A percentile compares a stretch with the other conserved stretches of the same genome.
Conservation (phyloP, 2,113 vertebrate species). For the Eptesicus fuscus region DNA sequence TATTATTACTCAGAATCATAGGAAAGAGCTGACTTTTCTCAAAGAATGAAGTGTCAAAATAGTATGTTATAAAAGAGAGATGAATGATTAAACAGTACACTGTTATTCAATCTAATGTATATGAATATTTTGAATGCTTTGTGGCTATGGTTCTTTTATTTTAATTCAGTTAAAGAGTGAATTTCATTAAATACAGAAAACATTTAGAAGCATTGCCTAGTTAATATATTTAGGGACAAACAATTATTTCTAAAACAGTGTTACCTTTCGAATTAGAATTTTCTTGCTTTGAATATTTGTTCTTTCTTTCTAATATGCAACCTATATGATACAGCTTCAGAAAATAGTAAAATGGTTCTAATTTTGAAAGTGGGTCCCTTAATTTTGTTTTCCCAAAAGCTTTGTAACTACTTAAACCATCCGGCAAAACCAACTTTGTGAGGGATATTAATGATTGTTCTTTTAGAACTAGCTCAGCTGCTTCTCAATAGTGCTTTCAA, state of each 20-base stretch:
- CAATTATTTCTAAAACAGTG: neutral
- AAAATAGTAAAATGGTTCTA: neutral
- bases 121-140: neutral
- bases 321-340: neutral
- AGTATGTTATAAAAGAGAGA: neutral
- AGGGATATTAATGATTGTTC: neutral
- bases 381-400: neutral
- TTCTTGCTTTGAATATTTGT: neutral
- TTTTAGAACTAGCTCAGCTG: neutral
- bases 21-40: neutral
- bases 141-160: neutral
- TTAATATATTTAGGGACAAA: neutral
- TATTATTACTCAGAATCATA: neutral
- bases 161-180: neutral
- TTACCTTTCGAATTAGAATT: neutral
- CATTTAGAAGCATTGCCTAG: neutral
- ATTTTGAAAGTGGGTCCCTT: neutral
- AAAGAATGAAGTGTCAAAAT: neutral
- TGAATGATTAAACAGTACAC: neutral
- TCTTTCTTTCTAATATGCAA: neutral
- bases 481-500: neutral
- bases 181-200: neutral
- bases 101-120: neutral
- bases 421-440: neutral
- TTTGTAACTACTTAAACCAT: neutral